phyloP scores from a whole-genome alignment of 2,888 invertebrate species.

The Conus canariensis region DNA sequence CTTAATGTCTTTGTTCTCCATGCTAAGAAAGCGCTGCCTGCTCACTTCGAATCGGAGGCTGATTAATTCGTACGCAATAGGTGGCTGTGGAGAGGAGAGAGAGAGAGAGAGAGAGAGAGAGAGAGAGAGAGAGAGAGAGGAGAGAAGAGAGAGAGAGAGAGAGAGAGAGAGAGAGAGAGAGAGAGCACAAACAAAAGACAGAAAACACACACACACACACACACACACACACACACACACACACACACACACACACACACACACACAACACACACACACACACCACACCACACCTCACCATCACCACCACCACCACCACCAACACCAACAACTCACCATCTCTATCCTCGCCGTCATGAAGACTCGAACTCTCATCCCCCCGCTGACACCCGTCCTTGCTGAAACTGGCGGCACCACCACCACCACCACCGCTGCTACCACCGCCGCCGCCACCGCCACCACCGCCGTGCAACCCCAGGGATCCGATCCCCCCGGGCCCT shows the following conservation, averaged over 20 bases:
- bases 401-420: conserved; percentile 54
- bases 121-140: background rate
- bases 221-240: conserved; percentile 7
- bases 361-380: conserved; percentile 47
- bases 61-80: too few species aligned
- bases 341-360: conserved; percentile 35
- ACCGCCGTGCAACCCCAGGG: conserved; percentile 27
- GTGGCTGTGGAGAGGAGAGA: background rate
- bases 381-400: conserved; percentile 22
- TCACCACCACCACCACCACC: background rate
- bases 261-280: conserved; percentile 3
- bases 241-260: background rate
- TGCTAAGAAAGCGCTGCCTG: too few species aligned
- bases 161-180: conserved; percentile 6
- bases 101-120: conserved; percentile 7
- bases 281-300: background rate
- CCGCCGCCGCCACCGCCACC: background rate
- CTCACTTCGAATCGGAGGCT: too few species aligned
- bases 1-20: too few species aligned
- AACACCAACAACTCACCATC: conserved; percentile 37
- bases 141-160: background rate
- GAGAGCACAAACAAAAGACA: background rate
- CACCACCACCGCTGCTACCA: conserved; percentile 41
- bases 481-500: conserved; percentile 5
- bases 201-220: background rate